Evolutionary conservation across 2,797 vertebrate species (phyloP), one percentile per base, ranked within the genome.

Genomic region (Microhierax caerulescens): DNA sequence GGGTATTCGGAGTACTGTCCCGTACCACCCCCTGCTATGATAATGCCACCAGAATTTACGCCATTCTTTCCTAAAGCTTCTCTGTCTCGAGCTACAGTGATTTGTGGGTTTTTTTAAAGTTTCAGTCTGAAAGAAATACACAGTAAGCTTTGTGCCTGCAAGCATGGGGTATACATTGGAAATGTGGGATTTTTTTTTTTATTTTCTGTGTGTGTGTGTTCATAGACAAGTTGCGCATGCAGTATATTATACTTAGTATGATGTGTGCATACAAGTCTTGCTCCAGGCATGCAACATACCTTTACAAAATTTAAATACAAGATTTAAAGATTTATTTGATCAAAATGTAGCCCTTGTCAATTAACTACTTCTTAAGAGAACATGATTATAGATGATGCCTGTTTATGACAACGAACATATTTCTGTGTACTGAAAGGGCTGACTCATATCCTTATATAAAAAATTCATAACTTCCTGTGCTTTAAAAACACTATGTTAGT

Each of bases 401-500:
- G 45, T 90, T 96, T 85, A 76, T 88, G 82, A 86, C 88, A 97
- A 87, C 56, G 83, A 95, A 73, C 56, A 30, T 85, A 91, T 91
- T 93, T 94, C 81, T 95, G 84, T 95, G 61, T 91, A 67, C 63
- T 95, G 89, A 95, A 96, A 93, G 65, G 56, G 85, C 81, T 45
- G 70, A 90, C 77, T 87, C 78, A 39, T 88, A 76, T 90, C 59
- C 77, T 93, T 96, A 79, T 64, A 91, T 90, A 95, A 96, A 97
- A 84, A 65, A 92, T 75, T 69, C 78, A 87, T 93, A 96, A 95
- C 85, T 94, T 97, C 69, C 89, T 65, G 36, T 82, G 83, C 90
- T 97, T 98, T 98, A 96, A 96, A 96, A 94, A 93, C 30, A 24
- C 65, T 88, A 6, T 5, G 24, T 96, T 97, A 96, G 65, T 90